phyloP scores from a whole-genome alignment of 2,113 vertebrate species.

The mouse (Mus musculus) region DNA sequence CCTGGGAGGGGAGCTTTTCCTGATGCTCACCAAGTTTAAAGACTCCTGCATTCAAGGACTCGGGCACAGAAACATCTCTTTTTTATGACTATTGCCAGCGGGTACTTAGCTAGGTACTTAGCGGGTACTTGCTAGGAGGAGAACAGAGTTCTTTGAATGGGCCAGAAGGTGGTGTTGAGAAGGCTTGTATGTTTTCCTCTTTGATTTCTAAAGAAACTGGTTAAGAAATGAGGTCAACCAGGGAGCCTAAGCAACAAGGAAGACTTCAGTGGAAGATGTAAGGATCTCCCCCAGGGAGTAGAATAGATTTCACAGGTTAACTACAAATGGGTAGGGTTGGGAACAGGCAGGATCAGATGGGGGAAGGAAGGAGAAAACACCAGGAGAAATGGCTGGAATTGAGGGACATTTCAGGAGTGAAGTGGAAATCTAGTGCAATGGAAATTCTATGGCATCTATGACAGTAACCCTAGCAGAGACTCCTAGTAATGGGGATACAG shows the following conservation, averaged over 20 bases:
- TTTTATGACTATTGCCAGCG: not conserved
- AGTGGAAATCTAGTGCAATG: not conserved
- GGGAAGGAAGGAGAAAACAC: not conserved
- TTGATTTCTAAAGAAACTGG: slow-evolving; percentile 59
- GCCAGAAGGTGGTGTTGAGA: slow-evolving; percentile 6
- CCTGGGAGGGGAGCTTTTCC: not conserved
- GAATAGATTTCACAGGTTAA: not conserved
- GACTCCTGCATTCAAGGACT: not conserved
- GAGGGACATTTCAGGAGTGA: not conserved
- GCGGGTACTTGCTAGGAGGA: slow-evolving; percentile 33
- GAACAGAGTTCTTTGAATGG: slow-evolving; percentile 57
- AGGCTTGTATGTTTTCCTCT: slow-evolving; percentile 1
- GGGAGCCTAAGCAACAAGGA: not conserved
- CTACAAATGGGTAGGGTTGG: not conserved
- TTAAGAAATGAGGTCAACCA: slow-evolving; percentile 37
- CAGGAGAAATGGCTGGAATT: not conserved
- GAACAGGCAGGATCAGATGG: not conserved
- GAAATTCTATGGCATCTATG: not conserved
- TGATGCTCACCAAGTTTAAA: not conserved
- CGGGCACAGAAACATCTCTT: not conserved
- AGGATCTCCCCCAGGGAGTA: not conserved
- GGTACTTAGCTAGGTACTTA: not conserved
- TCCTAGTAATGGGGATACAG: not conserved
- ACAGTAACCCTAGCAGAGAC: not conserved
- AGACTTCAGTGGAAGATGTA: not conserved